Base-by-base conservation (phyloP, 2,888 invertebrate species). In the Perizoma flavofasciatum region DNA sequence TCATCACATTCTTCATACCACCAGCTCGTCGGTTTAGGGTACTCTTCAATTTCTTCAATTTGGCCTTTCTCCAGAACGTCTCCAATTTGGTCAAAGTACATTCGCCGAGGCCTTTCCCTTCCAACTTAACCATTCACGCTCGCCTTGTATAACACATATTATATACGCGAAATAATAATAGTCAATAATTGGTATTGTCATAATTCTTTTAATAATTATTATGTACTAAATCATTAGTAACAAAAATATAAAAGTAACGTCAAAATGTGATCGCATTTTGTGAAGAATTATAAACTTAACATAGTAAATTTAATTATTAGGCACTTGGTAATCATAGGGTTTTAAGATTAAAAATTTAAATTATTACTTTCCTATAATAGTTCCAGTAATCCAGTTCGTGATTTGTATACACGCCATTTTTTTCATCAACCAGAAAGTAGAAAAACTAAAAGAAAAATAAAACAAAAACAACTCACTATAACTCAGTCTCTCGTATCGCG, bases 401-500 rank as follows among this genome's bases (percentile, higher is more conserved):
- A n/a, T n/a, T n/a, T n/a, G n/a, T n/a, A n/a, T n/a, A n/a, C n/a
- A n/a, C 22, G 22, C 22, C 22, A 22, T 22, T 22, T 22, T 22
- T 22, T 7, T 37, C 6, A 45, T 5, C 6, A 47, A 48, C 48
- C 44, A 53, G 44, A 46, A 57, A 43, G 43, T 50, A 60, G 45
- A 10, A 47, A 35, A 6, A n/a, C 33, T 55, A 37, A 32, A 11
- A 48, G 48, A 52, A 53, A 49, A 53, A 55, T 40, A 44, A 59
- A 34, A 58, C 33, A 58, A 41, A 51, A 10, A 60, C 40, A 56
- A 64, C 66, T 65, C 56, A 66, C 66, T 77, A 88, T 53, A 92
- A 82, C 63, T 92, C 91, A 75, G 92, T 92, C 75, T 92, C 92
- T 47, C 91, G 82, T 69, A 92, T 78, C 69, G 79, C 77, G 67